A percentile compares a stretch with the other conserved stretches of the same genome.
phyloP scores from a whole-genome alignment of 1,140 invertebrate genomes.

The Teleopsis dalmanni region DNA sequence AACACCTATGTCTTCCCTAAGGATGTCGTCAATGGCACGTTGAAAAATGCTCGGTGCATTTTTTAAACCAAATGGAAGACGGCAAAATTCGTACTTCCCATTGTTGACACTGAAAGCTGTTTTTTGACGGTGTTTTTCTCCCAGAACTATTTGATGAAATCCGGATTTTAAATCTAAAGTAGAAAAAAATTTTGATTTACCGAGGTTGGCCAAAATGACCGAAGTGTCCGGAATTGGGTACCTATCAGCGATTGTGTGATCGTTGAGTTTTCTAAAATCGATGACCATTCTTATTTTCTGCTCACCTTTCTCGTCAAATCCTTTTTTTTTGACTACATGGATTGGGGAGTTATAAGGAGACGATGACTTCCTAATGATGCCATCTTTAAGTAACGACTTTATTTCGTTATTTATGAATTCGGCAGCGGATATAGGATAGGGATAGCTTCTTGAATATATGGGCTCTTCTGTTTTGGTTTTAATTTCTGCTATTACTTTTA shows the following conservation, averaged over 20 bases:
- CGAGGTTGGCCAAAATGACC: not conserved
- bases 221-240: constrained; percentile 8
- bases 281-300: constrained; percentile 10
- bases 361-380: constrained; percentile 10
- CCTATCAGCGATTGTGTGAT: not conserved
- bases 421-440: constrained; percentile 12
- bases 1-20: not conserved
- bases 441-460: constrained; percentile 11
- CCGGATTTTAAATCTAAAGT: constrained; percentile 20
- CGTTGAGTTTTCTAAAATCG: constrained; percentile 11
- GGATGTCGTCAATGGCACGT: not conserved
- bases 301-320: constrained; percentile 4
- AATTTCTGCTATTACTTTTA: constrained; percentile 9
- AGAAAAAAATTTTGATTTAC: constrained; percentile 15
- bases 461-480: constrained; percentile 5
- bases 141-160: constrained; percentile 21
- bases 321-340: constrained; percentile 8
- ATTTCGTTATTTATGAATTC: constrained; percentile 14
- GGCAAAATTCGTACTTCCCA: constrained; percentile 2
- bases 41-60: constrained; percentile 20
- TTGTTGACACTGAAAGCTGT: constrained; percentile 20
- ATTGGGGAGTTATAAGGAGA: constrained; percentile 8
- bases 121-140: constrained; percentile 12
- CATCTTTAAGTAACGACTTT: not conserved
- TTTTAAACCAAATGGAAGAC: constrained; percentile 30